Evolutionary conservation across 1,140 invertebrate genomes (phyloP), one percentile per base, ranked within the genome.

Genomic region (Drosophila kepulauana): DNA sequence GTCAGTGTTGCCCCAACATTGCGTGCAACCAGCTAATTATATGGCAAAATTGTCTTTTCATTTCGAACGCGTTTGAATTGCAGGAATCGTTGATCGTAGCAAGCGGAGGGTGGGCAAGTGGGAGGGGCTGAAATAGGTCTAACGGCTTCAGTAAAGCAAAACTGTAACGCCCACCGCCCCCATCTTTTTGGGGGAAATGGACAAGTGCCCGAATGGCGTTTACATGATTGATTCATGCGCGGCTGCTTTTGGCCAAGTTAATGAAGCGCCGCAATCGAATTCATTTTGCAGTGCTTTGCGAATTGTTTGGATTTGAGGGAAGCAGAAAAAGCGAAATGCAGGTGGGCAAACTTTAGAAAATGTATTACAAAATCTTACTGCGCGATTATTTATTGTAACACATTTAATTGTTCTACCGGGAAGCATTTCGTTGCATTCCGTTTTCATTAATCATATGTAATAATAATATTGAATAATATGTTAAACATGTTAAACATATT

Each of bases 221-320:
- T 82, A 78, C 80, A 88, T 88, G 84, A 88, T 87, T 87, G 84
- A 88, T 88, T 78, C 74, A 73, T 82, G 59, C 61, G 72, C 58
- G 75, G 48, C 71, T 48, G 77, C 65, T 81, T 65, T 79, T 72
- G 71, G 70, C 56, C 75, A 69, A 75, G 61, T 76, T 87, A 85
- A 86, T 84, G 74, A 78, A 72, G 63, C 49, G 59, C 73, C 6
- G 5, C 10, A 10, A 35, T 45, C 35, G 54, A 16, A 57, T 52
- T 28, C 11, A 46, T 43, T 30, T 54, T 15, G 25, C 15, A 57
- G 13, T 65, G 57, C 46, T 28, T 54, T 35, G 13, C n/a, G 30
- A 10, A 15, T n/a, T n/a, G 20, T 30, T 38, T 33, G 30, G 30
- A 33, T 33, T 33, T 33, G 45, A 15, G n/a, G 13, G n/a, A 48